Evolutionary conservation across 2,888 invertebrate genomes (phyloP).

Genomic region (Drosophila imparisetae): DNA sequence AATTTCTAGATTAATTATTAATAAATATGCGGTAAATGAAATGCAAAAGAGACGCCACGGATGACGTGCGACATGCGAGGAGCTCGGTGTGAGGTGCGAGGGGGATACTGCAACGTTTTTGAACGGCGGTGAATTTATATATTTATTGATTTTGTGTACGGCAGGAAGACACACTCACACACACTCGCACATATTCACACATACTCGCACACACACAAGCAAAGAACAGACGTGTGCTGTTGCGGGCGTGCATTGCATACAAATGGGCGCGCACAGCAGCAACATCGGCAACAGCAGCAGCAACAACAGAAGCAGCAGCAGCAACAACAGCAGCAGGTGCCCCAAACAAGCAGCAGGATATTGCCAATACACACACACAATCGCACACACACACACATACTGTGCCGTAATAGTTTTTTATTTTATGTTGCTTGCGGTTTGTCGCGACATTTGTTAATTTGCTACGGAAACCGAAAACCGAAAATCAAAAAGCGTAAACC

Average conservation of each 20-base stretch:
- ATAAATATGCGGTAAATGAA: slow-evolving; percentile 29
- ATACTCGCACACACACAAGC: slow-evolving; percentile 1
- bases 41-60: slow-evolving; percentile 5
- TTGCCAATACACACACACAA: slow-evolving; percentile 25
- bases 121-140: slow-evolving; percentile 56
- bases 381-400: slow-evolving; percentile 18
- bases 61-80: background rate
- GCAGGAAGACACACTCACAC: slow-evolving; percentile 14
- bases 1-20: slow-evolving; percentile 60
- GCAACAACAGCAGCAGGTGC: slow-evolving; percentile 55
- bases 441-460: slow-evolving; percentile 79
- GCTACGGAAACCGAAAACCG: slow-evolving; percentile 68
- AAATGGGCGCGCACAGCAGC: slow-evolving; percentile 62
- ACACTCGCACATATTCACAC: background rate
- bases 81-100: background rate
- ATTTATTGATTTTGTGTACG: slow-evolving; percentile 70
- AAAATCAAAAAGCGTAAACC: slow-evolving; percentile 32
- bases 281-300: slow-evolving; percentile 33
- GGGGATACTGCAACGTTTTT: slow-evolving; percentile 13
- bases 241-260: slow-evolving; percentile 68
- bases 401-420: slow-evolving; percentile 54
- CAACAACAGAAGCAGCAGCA: slow-evolving; percentile 25
- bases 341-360: slow-evolving; percentile 66
- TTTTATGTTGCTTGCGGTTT: slow-evolving; percentile 58
- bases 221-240: slow-evolving; percentile 8